Percentiles rank a stretch among this genome's conserved stretches.
phyloP scores from a whole-genome alignment of 2,888 invertebrate species.

The Cinara cedri region DNA sequence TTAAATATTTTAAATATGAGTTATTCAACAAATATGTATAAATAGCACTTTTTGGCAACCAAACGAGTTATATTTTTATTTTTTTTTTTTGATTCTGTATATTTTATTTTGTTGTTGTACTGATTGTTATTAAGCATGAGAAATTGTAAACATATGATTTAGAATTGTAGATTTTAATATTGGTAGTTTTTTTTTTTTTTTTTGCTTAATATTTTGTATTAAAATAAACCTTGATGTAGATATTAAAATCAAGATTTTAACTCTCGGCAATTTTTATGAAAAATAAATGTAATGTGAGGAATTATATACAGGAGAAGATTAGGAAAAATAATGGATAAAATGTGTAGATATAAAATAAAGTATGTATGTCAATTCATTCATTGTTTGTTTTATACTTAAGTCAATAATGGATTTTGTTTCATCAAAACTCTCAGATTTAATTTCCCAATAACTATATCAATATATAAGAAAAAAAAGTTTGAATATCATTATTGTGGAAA shows the following conservation, averaged over 20 bases:
- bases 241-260: neutral
- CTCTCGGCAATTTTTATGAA: neutral
- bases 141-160: too few species aligned
- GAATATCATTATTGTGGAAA: neutral
- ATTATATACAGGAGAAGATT: neutral
- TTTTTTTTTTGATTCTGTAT: too few species aligned
- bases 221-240: too few species aligned
- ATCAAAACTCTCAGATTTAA: constrained; percentile 33
- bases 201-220: neutral
- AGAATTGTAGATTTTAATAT: neutral
- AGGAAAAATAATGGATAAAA: constrained; percentile 13
- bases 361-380: neutral
- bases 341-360: neutral
- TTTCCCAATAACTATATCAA: neutral
- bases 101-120: too few species aligned
- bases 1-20: too few species aligned
- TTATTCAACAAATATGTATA: too few species aligned
- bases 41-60: too few species aligned
- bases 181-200: too few species aligned
- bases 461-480: neutral
- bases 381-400: neutral
- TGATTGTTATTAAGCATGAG: too few species aligned
- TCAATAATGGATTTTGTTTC: neutral
- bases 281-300: neutral
- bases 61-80: too few species aligned